Conservation (phyloP, 2,797 vertebrate species). For the Tenualosa ilisha region DNA sequence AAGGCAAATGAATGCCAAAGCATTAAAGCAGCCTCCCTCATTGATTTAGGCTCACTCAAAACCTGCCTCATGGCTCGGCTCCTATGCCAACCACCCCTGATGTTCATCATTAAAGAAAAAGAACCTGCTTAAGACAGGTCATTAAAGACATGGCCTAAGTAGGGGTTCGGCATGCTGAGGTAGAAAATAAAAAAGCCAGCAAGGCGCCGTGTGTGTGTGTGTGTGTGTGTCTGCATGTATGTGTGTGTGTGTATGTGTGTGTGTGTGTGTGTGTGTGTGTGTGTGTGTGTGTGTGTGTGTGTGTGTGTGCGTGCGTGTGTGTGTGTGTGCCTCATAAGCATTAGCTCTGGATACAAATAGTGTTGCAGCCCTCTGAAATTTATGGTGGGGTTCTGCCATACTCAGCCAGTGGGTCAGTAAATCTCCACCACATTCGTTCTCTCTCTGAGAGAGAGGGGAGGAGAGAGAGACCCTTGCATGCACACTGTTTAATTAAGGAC, state of each 20-base stretch:
- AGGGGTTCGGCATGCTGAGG: background rate
- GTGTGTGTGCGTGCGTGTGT: background rate
- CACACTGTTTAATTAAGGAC: constrained; percentile 70
- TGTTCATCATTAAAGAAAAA: background rate
- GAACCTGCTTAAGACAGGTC: background rate
- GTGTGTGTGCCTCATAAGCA: constrained; percentile 53
- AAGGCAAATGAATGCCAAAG: background rate
- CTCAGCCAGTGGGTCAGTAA: constrained; percentile 60
- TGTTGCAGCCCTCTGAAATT: constrained; percentile 54
- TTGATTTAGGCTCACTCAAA: background rate
- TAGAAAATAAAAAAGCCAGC: no score
- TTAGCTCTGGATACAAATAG: constrained; percentile 47
- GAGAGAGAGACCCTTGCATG: constrained; percentile 45
- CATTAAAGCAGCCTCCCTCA: background rate
- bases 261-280: background rate
- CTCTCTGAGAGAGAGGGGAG: constrained; percentile 31
- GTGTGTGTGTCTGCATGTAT: no score
- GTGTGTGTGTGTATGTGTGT: no score
- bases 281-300: no score
- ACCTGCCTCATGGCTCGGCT: background rate
- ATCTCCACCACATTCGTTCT: constrained; percentile 58
- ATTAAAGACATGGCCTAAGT: background rate
- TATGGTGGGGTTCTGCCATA: constrained; percentile 53
- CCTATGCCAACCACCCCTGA: background rate
- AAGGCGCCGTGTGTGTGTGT: no score